phyloP scores from a whole-genome alignment of 2,113 vertebrate species.

The Symphodus melops region DNA sequence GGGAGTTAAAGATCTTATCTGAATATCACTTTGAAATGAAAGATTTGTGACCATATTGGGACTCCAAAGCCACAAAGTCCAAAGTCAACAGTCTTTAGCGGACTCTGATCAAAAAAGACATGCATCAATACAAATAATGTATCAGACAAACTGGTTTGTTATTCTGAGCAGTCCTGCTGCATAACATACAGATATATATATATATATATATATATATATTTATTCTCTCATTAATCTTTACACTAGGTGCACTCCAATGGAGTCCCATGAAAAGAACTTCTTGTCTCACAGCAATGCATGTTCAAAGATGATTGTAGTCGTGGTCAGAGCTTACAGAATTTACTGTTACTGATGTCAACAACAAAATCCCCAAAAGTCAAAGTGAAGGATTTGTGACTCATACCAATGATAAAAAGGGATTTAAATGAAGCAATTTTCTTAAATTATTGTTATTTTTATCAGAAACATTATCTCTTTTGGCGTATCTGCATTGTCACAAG shows the following conservation, averaged over 20 bases:
- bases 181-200: too few species aligned
- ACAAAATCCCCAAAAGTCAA: background rate
- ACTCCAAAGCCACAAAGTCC: too few species aligned
- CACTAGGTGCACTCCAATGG: background rate
- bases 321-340: background rate
- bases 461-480: conserved; percentile 21
- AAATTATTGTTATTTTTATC: background rate
- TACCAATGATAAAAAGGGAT: background rate
- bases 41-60: too few species aligned
- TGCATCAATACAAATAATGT: too few species aligned
- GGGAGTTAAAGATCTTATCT: background rate
- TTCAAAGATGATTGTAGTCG: background rate
- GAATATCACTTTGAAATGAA: background rate
- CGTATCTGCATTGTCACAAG: background rate
- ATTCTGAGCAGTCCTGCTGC: background rate
- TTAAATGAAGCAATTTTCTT: background rate
- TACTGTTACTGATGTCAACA: conserved; percentile 2
- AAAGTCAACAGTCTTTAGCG: background rate
- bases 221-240: background rate
- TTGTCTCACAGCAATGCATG: background rate
- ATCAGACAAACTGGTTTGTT: background rate
- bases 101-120: too few species aligned
- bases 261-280: background rate
- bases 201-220: too few species aligned
- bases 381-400: background rate